These are phyloP conservation scores for Drosophila setosimentum DNA, from an alignment of 2,888 invertebrate species.

Conservation along the genomic window DNA sequence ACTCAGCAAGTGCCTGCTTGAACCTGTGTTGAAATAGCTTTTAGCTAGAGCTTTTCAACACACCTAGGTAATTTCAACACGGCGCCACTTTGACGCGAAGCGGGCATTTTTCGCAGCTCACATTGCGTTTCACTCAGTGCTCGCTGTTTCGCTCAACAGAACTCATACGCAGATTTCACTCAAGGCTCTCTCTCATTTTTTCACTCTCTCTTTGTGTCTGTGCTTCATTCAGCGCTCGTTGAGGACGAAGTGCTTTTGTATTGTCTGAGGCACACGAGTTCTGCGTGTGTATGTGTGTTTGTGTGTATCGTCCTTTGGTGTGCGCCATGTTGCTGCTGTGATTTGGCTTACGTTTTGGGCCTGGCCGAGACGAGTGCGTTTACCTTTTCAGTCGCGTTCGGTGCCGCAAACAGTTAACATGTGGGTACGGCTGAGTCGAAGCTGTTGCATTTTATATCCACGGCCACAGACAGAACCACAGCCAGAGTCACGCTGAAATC, in stretches of 20 bases:
- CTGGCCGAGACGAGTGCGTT: constrained; percentile 80
- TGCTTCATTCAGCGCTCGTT: constrained; percentile 39
- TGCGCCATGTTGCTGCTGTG: constrained; percentile 63
- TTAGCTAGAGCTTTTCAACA: constrained; percentile 59
- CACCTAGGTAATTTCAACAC: constrained; percentile 27
- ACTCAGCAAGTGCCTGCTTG: constrained; percentile 37
- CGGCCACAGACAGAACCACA: constrained; percentile 36
- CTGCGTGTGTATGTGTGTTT: constrained; percentile 21
- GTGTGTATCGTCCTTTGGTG: constrained; percentile 31
- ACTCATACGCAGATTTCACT: constrained; percentile 29
- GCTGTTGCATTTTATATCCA: constrained; percentile 26
- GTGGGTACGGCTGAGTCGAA: constrained; percentile 65
- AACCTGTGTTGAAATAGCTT: constrained; percentile 35
- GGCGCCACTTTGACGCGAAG: constrained; percentile 52
- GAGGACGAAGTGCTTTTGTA: constrained; percentile 40
- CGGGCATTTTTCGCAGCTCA: constrained; percentile 34
- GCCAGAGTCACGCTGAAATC: constrained; percentile 50
- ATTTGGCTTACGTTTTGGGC: constrained; percentile 60
- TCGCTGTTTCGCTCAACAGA: constrained; percentile 18
- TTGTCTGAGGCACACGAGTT: constrained; percentile 66
- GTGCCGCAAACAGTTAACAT: constrained; percentile 85
- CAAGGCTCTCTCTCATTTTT: constrained; percentile 1
- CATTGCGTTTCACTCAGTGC: constrained; percentile 3
- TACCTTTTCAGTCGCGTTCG: constrained; percentile 85
- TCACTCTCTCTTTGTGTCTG: constrained; percentile 12